These are phyloP conservation scores for Syngnathus acus DNA, from an alignment of 2,797 vertebrate species.

Conservation along the genomic window DNA sequence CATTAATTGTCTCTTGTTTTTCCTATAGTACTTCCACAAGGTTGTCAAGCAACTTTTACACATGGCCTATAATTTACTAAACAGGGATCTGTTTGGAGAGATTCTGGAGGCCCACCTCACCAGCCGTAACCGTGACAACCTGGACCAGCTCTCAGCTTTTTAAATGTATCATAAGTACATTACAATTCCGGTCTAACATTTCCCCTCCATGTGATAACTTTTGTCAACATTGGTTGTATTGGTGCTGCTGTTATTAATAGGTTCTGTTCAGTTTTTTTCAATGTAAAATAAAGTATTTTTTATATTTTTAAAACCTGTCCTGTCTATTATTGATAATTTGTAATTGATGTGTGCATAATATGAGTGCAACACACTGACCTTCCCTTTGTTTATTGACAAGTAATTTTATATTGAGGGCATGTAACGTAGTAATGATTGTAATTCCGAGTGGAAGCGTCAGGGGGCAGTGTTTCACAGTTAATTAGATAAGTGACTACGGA, in stretches of 20 bases:
- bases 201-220: constrained; percentile 31
- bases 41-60: constrained; percentile 86
- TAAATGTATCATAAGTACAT: constrained; percentile 37
- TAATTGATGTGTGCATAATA: not conserved
- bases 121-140: constrained; percentile 70
- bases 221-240: constrained; percentile 39
- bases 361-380: not conserved
- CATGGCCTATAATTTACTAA: constrained; percentile 86
- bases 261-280: constrained; percentile 38
- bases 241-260: constrained; percentile 48
- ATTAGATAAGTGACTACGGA: not conserved
- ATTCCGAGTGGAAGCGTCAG: not conserved
- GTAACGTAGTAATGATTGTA: not conserved
- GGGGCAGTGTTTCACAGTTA: not conserved
- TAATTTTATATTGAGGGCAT: not conserved
- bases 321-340: not conserved
- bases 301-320: constrained; percentile 56
- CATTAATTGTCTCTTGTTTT: constrained; percentile 4
- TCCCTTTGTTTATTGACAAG: not conserved
- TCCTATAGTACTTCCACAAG: constrained; percentile 81
- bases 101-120: constrained; percentile 83
- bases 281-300: constrained; percentile 72
- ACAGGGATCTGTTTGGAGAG: constrained; percentile 82
- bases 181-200: constrained; percentile 28
- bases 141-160: constrained; percentile 72